phyloP scores from a whole-genome alignment of 2,113 vertebrate genomes.

The Xyliphius kryptos region DNA sequence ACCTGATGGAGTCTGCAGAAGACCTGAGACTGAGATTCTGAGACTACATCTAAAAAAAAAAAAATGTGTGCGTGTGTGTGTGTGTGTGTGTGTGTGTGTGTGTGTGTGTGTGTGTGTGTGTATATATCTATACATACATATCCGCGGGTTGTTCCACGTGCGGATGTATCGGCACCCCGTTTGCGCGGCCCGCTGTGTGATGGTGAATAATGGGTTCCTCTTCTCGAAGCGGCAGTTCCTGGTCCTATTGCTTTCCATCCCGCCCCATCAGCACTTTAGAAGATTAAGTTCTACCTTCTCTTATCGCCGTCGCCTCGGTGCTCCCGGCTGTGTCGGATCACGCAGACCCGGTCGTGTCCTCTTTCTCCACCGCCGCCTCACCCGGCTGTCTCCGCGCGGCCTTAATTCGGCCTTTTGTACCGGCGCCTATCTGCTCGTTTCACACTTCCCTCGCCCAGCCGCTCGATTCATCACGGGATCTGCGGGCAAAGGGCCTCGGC shows the following conservation, averaged over 20 bases:
- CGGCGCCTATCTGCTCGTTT: constrained; percentile 42
- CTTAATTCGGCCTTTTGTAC: constrained; percentile 36
- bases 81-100: too few species aligned
- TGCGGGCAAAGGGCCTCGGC: constrained; percentile 31
- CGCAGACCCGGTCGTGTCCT: constrained; percentile 19
- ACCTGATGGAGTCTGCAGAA: too few species aligned
- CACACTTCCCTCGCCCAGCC: constrained; percentile 32
- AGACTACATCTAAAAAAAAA: too few species aligned
- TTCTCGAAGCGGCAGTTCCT: constrained; percentile 34
- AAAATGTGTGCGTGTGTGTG: too few species aligned
- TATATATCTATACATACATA: too few species aligned
- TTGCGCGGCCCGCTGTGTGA: background rate
- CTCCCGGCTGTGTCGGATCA: constrained; percentile 14
- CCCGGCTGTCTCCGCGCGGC: constrained; percentile 15
- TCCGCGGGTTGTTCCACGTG: too few species aligned
- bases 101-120: too few species aligned
- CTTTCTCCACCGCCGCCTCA: constrained; percentile 13
- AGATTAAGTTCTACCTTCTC: constrained; percentile 47
- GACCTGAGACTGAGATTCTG: too few species aligned
- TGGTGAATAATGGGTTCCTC: constrained; percentile 46
- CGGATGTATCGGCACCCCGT: too few species aligned
- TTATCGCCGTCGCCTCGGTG: constrained; percentile 33
- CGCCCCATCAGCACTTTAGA: constrained; percentile 47
- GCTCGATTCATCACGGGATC: constrained; percentile 39
- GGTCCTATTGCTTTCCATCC: constrained; percentile 30